phyloP scores from a whole-genome alignment of 2,888 invertebrate species.

The Pseudococcus jackbeardsleyi region DNA sequence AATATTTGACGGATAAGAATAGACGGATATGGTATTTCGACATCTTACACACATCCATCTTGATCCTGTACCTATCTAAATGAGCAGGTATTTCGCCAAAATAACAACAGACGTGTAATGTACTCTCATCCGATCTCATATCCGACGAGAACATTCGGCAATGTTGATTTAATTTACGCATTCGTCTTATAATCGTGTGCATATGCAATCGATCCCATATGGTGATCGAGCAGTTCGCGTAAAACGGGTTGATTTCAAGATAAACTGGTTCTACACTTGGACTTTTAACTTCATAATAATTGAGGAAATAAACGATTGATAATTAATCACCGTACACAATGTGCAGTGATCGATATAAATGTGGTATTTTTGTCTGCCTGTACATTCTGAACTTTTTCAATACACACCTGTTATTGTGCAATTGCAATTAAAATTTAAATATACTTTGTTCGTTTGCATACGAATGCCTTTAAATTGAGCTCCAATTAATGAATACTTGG shows the following conservation, averaged over 20 bases:
- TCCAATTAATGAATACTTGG: background rate
- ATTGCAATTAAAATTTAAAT: slow-evolving; percentile 8
- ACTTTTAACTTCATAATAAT: slow-evolving; percentile 10
- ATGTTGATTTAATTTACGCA: background rate
- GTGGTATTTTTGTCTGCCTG: background rate
- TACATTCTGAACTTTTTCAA: background rate
- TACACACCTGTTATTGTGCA: slow-evolving; percentile 21
- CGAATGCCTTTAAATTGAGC: background rate
- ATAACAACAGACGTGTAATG: background rate
- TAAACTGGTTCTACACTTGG: slow-evolving; percentile 7
- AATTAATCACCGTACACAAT: slow-evolving; percentile 18
- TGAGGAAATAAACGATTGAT: slow-evolving; percentile 38
- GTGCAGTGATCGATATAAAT: background rate
- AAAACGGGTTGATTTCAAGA: slow-evolving; percentile 23
- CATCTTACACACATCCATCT: background rate
- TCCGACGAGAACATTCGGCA: slow-evolving; percentile 11
- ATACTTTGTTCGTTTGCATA: slow-evolving; percentile 1
- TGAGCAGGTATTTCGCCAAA: background rate
- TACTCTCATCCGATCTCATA: background rate
- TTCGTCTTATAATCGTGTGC: background rate
- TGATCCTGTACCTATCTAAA: background rate
- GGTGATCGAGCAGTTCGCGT: background rate
- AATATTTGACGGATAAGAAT: background rate
- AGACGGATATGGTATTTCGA: slow-evolving; percentile 3
- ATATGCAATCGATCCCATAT: slow-evolving; percentile 19